Percentiles rank a stretch among this genome's conserved stretches.
Evolutionary conservation across 2,888 invertebrate genomes (phyloP).

Genomic region (Heteromyza rotundicornis): DNA sequence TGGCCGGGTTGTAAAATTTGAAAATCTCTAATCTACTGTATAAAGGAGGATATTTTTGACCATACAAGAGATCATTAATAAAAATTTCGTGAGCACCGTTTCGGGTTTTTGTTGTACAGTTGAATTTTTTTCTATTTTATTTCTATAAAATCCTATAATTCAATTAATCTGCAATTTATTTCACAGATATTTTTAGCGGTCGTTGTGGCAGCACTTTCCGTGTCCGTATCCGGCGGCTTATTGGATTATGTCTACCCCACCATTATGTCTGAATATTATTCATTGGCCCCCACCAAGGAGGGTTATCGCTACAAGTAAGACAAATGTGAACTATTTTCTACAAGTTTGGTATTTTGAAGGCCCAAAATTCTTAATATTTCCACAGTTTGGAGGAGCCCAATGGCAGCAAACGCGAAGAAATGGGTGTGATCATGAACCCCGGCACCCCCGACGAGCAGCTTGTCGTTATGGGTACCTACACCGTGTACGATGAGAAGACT

Average conservation of each 20-base stretch:
- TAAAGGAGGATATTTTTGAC: too few relatives aligned
- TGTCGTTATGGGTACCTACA: conserved; percentile 58
- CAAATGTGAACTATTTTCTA: neutral
- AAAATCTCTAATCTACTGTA: too few relatives aligned
- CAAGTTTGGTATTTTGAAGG: neutral
- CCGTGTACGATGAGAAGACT: conserved; percentile 53
- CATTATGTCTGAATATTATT: conserved; percentile 49
- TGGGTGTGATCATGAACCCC: conserved; percentile 58
- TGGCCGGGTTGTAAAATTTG: too few relatives aligned
- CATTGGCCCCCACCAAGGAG: conserved; percentile 49
- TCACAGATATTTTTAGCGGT: conserved; percentile 43
- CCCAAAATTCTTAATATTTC: neutral
- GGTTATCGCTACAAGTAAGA: conserved; percentile 57
- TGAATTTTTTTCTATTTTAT: too few relatives aligned
- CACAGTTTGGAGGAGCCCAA: conserved; percentile 53
- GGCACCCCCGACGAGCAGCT: conserved; percentile 55
- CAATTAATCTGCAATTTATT: neutral
- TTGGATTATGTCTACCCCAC: conserved; percentile 48
- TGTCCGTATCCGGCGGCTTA: conserved; percentile 44
- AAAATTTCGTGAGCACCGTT: too few relatives aligned
- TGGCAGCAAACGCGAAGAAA: conserved; percentile 58
- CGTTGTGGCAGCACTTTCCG: conserved; percentile 41
- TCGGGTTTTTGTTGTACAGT: too few relatives aligned
- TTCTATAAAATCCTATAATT: too few relatives aligned
- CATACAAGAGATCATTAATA: too few relatives aligned